phyloP scores from a whole-genome alignment of 2,888 invertebrate species.

The Diarsia rubi region DNA sequence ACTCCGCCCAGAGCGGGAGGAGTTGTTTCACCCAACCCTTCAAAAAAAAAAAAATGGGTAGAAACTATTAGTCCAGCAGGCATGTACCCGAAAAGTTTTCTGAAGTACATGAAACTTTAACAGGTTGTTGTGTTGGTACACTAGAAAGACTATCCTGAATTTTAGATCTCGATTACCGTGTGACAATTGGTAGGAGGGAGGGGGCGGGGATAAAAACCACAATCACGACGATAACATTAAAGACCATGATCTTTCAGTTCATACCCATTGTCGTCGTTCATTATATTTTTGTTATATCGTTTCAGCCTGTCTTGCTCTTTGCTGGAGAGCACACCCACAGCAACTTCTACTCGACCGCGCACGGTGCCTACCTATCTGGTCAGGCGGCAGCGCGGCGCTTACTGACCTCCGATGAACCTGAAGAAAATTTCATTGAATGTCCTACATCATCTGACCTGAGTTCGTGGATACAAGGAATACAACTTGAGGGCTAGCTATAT shows the following conservation, averaged over 20 bases:
- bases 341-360: conserved; percentile 98
- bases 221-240: too few species aligned
- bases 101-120: too few species aligned
- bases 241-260: background rate
- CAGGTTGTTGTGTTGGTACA: too few species aligned
- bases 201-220: too few species aligned
- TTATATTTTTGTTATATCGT: conserved; percentile 56
- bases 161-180: too few species aligned
- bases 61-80: too few species aligned
- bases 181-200: too few species aligned
- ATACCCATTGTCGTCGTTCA: background rate
- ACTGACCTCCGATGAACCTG: conserved; percentile 91
- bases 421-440: conserved; percentile 93
- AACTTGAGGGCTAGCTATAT: conserved; percentile 90
- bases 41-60: too few species aligned
- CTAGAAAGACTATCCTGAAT: too few species aligned
- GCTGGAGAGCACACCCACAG: conserved; percentile 99
- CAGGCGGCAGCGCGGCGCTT: conserved; percentile 95
- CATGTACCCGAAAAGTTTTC: too few species aligned
- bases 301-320: conserved; percentile 96
- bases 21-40: too few species aligned
- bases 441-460: conserved; percentile 95
- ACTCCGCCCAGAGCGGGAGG: too few species aligned
- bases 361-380: conserved; percentile 98
- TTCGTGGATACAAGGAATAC: conserved; percentile 97